A percentile compares a stretch with the other conserved stretches of the same genome.
Evolutionary conservation across 2,797 vertebrate species (phyloP).

Genomic region (Emydoidea blandingii): DNA sequence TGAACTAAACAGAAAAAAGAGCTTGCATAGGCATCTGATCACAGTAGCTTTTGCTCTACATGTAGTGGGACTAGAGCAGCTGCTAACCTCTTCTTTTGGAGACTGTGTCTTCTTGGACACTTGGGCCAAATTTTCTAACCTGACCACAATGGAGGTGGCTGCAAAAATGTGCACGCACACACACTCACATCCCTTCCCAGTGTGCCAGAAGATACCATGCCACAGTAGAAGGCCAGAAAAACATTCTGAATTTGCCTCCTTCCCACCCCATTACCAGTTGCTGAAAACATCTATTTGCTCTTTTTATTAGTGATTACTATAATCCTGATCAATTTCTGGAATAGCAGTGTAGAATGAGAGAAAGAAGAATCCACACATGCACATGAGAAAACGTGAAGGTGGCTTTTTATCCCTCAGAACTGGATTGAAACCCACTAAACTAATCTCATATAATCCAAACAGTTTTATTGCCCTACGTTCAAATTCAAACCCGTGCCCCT

Average conservation of each 20-base stretch:
- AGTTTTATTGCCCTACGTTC: background rate
- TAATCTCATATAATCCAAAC: background rate
- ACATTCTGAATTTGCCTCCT: background rate
- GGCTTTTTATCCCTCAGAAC: background rate
- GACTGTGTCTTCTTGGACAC: rapidly evolving
- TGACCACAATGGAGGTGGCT: background rate
- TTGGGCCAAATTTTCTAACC: background rate
- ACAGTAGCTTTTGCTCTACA: background rate
- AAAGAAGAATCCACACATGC: background rate
- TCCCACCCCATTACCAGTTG: constrained; percentile 27
- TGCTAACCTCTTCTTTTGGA: background rate
- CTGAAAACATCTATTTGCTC: constrained; percentile 14
- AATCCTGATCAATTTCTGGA: constrained; percentile 9
- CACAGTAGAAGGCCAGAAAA: background rate
- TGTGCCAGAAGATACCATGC: background rate
- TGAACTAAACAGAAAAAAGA: background rate
- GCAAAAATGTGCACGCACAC: background rate
- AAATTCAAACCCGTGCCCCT: constrained; percentile 29
- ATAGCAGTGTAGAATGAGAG: background rate
- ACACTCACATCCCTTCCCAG: background rate
- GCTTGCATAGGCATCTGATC: background rate
- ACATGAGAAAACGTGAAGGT: background rate
- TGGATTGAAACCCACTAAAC: background rate
- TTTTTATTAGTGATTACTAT: background rate
- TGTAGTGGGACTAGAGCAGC: background rate